A percentile compares a stretch with the other conserved stretches of the same genome.
Conservation (phyloP, 2,113 vertebrate genomes). For the Callopanchax toddi region DNA sequence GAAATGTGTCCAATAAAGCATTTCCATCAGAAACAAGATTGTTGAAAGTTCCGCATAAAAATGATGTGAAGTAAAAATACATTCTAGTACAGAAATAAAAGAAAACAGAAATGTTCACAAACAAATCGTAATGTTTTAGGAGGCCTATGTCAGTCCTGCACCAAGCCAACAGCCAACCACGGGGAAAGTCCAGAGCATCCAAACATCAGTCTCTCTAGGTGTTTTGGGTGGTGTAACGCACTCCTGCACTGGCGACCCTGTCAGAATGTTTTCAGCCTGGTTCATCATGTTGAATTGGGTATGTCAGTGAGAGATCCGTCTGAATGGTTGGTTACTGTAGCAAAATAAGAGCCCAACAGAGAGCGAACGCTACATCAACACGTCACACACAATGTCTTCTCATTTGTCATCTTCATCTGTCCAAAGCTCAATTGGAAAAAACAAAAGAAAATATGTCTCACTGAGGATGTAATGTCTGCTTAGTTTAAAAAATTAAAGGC, state of each 20-base stretch:
- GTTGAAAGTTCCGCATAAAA: too few species aligned
- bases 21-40: too few species aligned
- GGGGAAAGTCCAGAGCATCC: not conserved
- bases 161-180: not conserved
- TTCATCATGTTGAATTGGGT: slow-evolving; percentile 2
- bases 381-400: not conserved
- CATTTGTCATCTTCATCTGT: not conserved
- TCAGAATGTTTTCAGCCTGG: not conserved
- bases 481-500: not conserved
- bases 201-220: not conserved
- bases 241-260: not conserved
- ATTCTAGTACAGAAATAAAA: too few species aligned
- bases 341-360: not conserved
- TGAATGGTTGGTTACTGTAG: not conserved
- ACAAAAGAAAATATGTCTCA: not conserved
- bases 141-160: not conserved
- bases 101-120: too few species aligned
- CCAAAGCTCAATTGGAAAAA: not conserved
- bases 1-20: too few species aligned
- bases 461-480: not conserved
- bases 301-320: not conserved
- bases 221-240: not conserved
- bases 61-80: too few species aligned
- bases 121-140: too few species aligned
- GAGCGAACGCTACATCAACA: not conserved